Evolutionary conservation across 2,888 invertebrate genomes (phyloP).

Genomic region (Archips crataeganus): DNA sequence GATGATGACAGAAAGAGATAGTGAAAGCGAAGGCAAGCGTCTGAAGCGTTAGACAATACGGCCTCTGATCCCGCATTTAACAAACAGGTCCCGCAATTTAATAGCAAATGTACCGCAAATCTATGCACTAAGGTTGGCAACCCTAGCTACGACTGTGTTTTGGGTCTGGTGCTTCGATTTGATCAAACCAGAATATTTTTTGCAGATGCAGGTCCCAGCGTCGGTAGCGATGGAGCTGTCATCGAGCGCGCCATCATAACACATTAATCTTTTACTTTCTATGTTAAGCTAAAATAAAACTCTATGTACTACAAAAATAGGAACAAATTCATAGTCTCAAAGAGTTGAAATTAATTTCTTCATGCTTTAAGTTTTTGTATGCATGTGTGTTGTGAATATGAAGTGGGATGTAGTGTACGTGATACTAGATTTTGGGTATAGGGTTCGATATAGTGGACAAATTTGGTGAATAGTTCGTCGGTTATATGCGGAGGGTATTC

Average conservation of each 20-base stretch:
- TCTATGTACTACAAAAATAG: constrained; percentile 73
- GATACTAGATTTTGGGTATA: constrained; percentile 35
- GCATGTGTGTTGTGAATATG: constrained; percentile 57
- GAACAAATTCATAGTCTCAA: constrained; percentile 81
- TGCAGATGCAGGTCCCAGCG: constrained; percentile 64
- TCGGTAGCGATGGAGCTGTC: constrained; percentile 71
- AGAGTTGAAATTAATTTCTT: constrained; percentile 73
- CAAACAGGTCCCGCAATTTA: no score
- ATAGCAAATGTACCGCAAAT: no score
- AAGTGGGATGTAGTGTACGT: constrained; percentile 41
- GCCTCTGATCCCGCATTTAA: no score
- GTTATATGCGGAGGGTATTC: constrained; percentile 1
- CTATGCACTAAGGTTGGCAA: no score
- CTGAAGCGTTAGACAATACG: no score
- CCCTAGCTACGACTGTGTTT: no score
- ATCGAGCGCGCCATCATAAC: constrained; percentile 79
- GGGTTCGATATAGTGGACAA: constrained; percentile 24
- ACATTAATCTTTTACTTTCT: constrained; percentile 62
- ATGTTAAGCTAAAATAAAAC: constrained; percentile 71
- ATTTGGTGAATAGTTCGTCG: constrained; percentile 27
- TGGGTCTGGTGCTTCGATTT: no score
- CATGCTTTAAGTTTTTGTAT: constrained; percentile 78
- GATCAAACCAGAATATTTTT: background rate
- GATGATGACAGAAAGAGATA: no score
- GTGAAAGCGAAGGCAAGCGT: no score